Percentiles rank a stretch among this genome's conserved stretches.
Evolutionary conservation across 2,888 invertebrate species (phyloP).

Genomic region (Baccha elongata): DNA sequence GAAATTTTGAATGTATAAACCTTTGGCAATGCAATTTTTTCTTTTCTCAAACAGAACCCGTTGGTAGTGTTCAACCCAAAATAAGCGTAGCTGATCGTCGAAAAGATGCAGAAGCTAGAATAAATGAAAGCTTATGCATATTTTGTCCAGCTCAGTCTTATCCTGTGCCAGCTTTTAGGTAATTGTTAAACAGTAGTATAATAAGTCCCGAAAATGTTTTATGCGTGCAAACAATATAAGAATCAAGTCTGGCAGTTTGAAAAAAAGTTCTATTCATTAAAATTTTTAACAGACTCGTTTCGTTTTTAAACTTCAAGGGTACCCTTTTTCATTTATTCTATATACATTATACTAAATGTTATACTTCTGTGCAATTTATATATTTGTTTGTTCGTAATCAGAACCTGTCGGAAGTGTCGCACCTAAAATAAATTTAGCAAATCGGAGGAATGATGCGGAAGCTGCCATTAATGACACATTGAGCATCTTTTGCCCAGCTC

Average conservation of each 20-base stretch:
- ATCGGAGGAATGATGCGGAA: constrained; percentile 85
- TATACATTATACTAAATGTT: too few relatives aligned
- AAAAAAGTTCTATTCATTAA: too few relatives aligned
- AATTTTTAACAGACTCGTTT: too few relatives aligned
- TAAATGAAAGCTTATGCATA: constrained; percentile 84
- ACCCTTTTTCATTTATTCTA: too few relatives aligned
- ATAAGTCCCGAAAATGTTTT: too few relatives aligned
- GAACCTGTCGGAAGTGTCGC: constrained; percentile 85
- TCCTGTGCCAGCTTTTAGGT: constrained; percentile 85
- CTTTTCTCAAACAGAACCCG: constrained; percentile 79
- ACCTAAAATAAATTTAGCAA: constrained; percentile 84
- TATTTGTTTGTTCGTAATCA: constrained; percentile 55
- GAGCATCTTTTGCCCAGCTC: constrained; percentile 89
- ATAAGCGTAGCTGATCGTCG: constrained; percentile 83
- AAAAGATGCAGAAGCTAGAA: constrained; percentile 81
- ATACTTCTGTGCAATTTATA: background rate
- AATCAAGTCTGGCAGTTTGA: too few relatives aligned
- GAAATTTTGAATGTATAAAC: background rate
- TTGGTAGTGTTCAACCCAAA: constrained; percentile 84
- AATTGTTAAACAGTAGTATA: too few relatives aligned
- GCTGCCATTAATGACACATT: constrained; percentile 82
- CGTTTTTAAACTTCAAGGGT: background rate
- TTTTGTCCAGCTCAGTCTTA: constrained; percentile 87
- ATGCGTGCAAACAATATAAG: too few relatives aligned
- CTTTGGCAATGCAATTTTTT: too few relatives aligned